Conservation (phyloP, 2,888 invertebrate species). For the Ophraella communa region DNA sequence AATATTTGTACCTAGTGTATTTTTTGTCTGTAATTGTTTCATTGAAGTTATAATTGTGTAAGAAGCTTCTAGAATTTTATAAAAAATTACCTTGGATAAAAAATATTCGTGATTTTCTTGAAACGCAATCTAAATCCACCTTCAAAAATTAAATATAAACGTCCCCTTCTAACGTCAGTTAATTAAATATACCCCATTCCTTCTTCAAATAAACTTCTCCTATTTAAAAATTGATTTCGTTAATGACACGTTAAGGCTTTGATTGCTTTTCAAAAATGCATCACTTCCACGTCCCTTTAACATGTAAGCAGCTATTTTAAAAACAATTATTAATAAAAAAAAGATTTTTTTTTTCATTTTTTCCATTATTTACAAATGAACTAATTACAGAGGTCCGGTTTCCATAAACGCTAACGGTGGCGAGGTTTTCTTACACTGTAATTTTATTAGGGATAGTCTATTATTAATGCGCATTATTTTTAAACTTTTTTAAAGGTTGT, state of each 20-base stretch:
- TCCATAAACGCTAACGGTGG: background rate
- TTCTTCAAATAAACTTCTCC: background rate
- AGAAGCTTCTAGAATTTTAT: too few species aligned
- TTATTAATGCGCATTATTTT: background rate
- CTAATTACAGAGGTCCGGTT: background rate
- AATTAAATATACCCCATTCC: background rate
- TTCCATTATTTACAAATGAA: background rate
- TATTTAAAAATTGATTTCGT: background rate
- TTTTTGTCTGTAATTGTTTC: too few species aligned
- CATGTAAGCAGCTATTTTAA: background rate
- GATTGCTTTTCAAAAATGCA: slow-evolving; percentile 12
- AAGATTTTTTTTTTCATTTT: background rate
- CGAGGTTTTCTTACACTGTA: background rate
- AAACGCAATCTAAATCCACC: background rate
- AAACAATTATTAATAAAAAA: slow-evolving; percentile 3
- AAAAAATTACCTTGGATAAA: too few species aligned
- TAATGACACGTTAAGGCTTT: slow-evolving; percentile 10
- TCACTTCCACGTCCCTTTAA: background rate
- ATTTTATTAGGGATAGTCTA: too few species aligned
- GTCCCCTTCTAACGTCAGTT: background rate
- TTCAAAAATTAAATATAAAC: background rate
- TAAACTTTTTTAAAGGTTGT: background rate
- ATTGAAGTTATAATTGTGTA: too few species aligned
- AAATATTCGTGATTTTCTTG: too few species aligned
- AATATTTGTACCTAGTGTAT: too few species aligned